phyloP scores from a whole-genome alignment of 2,888 invertebrate genomes.

The Mythimna impura region DNA sequence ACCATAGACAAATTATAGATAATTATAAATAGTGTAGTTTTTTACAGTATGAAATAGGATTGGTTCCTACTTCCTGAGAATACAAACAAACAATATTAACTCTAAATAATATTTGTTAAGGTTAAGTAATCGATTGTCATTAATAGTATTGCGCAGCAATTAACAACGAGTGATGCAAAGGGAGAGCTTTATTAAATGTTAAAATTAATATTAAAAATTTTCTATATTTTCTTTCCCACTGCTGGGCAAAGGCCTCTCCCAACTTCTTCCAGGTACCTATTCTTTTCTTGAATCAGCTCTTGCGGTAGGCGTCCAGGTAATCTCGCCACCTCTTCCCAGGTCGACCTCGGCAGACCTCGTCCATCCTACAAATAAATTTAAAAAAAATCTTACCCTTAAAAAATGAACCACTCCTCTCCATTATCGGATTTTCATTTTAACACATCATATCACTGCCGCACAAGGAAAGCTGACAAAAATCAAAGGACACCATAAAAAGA shows the following conservation, averaged over 20 bases:
- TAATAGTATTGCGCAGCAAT: not conserved
- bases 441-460: not conserved
- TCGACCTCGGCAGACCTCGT: too few relatives aligned
- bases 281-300: too few relatives aligned
- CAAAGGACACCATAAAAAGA: conserved; percentile 16
- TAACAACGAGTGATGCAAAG: not conserved
- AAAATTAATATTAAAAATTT: not conserved
- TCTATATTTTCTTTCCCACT: too few relatives aligned
- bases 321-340: too few relatives aligned
- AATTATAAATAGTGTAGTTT: not conserved
- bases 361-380: too few relatives aligned
- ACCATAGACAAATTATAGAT: too few relatives aligned
- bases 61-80: not conserved
- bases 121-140: not conserved
- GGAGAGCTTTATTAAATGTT: not conserved
- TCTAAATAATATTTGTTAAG: not conserved
- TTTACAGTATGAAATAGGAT: not conserved
- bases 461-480: conserved; percentile 5
- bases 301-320: too few relatives aligned
- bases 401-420: not conserved
- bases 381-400: not conserved
- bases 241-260: too few relatives aligned
- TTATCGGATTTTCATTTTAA: not conserved
- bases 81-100: not conserved
- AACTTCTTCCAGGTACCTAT: too few relatives aligned